A percentile compares a stretch with the other conserved stretches of the same genome.
phyloP scores from a whole-genome alignment of 1,140 invertebrate species.

The Caenorhabditis remanei region DNA sequence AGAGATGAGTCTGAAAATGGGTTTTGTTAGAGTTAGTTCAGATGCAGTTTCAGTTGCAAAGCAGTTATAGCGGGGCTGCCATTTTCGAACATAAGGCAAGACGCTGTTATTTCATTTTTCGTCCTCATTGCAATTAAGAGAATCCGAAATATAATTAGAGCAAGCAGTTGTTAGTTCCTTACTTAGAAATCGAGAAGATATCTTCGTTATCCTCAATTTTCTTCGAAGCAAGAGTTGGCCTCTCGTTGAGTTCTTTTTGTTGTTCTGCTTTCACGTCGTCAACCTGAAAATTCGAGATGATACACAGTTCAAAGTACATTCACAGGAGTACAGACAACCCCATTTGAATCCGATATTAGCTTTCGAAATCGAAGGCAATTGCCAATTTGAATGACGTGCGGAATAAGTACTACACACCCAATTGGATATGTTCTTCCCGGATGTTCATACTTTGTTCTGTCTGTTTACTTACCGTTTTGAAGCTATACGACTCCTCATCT shows the following conservation, averaged over 20 bases:
- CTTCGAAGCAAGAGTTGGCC: conserved; percentile 11
- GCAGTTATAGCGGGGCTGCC: no score
- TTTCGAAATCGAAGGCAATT: not conserved
- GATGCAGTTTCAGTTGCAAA: not conserved
- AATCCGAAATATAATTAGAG: no score
- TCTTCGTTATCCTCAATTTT: conserved; percentile 22
- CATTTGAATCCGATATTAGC: not conserved
- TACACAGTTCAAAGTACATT: not conserved
- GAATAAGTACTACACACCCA: not conserved
- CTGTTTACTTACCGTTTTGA: conserved; percentile 51
- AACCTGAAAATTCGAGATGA: not conserved
- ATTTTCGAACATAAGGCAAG: no score
- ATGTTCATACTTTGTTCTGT: not conserved
- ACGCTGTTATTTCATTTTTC: no score
- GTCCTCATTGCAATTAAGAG: no score
- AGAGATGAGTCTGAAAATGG: conserved; percentile 24
- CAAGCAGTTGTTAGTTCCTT: not conserved
- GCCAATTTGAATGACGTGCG: conserved; percentile 14
- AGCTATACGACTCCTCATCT: conserved; percentile 46
- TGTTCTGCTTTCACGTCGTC: conserved; percentile 7
- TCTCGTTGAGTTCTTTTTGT: not conserved
- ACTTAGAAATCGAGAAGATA: conserved; percentile 41
- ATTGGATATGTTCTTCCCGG: conserved; percentile 15
- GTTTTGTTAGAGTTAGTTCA: not conserved
- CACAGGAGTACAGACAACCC: not conserved